Conservation (phyloP, 2,797 vertebrate species). For the Hippocampus kuda region DNA sequence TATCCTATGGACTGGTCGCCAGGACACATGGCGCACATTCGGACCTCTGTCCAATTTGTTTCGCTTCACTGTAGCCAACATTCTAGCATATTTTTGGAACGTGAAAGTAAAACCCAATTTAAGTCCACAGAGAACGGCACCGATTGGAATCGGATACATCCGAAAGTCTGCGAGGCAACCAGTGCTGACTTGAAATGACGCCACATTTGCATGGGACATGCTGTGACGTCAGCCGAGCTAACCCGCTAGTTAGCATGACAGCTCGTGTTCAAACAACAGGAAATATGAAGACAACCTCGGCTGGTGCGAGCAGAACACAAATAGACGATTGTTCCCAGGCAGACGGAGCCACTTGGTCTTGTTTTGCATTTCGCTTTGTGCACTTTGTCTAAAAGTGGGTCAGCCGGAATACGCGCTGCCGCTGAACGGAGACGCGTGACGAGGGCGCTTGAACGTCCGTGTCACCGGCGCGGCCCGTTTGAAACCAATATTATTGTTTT, state of each 20-base stretch:
- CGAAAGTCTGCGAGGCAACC: not conserved
- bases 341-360: not conserved
- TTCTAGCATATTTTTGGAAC: not conserved
- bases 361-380: not conserved
- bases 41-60: too few species aligned
- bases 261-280: not conserved
- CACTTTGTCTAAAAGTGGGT: slow-evolving; percentile 6
- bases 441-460: not conserved
- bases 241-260: not conserved
- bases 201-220: not conserved
- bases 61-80: too few species aligned
- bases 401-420: not conserved
- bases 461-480: not conserved
- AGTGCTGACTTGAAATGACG: not conserved
- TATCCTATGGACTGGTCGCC: not conserved
- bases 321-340: slow-evolving; percentile 1
- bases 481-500: not conserved
- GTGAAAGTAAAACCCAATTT: not conserved
- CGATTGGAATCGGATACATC: not conserved
- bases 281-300: not conserved
- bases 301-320: not conserved
- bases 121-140: not conserved
- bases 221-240: not conserved
- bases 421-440: not conserved
- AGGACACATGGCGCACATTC: not conserved